Percentiles rank a stretch among this genome's conserved stretches.
Evolutionary conservation across 53 echinoderm and acorn worm species (phyloP).

Genomic region (Apostichopus leukothele): DNA sequence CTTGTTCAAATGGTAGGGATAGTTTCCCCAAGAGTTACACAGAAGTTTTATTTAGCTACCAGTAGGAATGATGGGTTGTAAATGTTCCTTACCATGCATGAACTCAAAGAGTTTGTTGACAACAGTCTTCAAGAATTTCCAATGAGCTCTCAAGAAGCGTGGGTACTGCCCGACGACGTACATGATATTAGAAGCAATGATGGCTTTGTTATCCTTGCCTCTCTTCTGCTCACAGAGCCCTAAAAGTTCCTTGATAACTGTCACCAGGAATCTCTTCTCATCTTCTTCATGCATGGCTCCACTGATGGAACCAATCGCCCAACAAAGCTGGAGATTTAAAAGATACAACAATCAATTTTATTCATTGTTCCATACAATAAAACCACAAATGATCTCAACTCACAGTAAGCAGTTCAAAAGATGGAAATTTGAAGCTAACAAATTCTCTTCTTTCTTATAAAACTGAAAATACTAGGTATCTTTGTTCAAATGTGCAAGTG

Average conservation of each 20-base stretch:
- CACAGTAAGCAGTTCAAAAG: too few species aligned
- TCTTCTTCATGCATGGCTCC: conserved; percentile 99
- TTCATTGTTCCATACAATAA: too few species aligned
- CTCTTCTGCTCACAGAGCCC: conserved; percentile 97
- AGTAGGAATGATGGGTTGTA: not conserved
- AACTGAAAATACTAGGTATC: too few species aligned
- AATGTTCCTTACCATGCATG: conserved; percentile 86
- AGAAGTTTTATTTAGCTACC: too few species aligned
- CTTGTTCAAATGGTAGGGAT: too few species aligned
- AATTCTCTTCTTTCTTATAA: too few species aligned
- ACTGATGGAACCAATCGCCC: conserved; percentile 99
- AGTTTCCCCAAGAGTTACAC: too few species aligned
- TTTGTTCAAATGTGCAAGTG: too few species aligned
- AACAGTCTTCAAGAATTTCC: conserved; percentile 98
- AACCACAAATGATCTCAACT: too few species aligned
- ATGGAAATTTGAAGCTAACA: too few species aligned
- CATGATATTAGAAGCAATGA: conserved; percentile 99
- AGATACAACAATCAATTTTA: too few species aligned
- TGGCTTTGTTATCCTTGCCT: conserved; percentile 99
- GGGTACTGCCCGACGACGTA: conserved; percentile 99
- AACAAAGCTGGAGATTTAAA: conserved; percentile 67
- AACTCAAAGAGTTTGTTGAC: conserved; percentile 99
- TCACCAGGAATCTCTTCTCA: conserved; percentile 95
- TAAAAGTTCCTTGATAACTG: conserved; percentile 94
- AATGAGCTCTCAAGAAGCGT: conserved; percentile 92